Conservation (phyloP, 1,140 invertebrate species). For the Calephelis virginiensis region DNA sequence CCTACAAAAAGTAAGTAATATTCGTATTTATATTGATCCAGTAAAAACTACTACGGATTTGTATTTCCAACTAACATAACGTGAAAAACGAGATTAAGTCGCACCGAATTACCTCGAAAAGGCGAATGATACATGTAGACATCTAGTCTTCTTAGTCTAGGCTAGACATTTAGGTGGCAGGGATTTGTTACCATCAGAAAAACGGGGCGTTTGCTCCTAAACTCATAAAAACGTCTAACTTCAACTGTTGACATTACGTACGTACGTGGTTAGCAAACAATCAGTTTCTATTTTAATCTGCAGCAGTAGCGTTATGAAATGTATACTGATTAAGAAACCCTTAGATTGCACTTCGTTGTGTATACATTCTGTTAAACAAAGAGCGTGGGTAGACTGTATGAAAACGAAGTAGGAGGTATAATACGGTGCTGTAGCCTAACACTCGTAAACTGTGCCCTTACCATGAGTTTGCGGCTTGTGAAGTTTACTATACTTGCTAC, state of each 20-base stretch:
- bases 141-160: no score
- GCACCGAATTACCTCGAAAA: constrained; percentile 18
- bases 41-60: neutral
- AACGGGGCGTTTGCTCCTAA: no score
- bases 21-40: no score
- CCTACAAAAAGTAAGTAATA: no score
- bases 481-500: no score
- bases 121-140: constrained; percentile 19
- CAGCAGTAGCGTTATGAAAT: constrained; percentile 4
- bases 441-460: no score
- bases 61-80: constrained; percentile 7
- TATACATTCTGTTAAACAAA: neutral
- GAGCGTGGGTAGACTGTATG: neutral
- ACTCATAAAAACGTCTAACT: no score
- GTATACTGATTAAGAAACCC: constrained; percentile 1
- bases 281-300: constrained; percentile 8
- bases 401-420: no score
- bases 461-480: no score
- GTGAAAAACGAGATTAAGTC: constrained; percentile 16
- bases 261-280: neutral
- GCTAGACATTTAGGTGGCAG: no score
- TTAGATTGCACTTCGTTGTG: neutral
- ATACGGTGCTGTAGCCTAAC: no score
- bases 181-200: no score
- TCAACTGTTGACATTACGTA: neutral